Conservation (phyloP, 2,888 invertebrate species). For the Phortica magna region DNA sequence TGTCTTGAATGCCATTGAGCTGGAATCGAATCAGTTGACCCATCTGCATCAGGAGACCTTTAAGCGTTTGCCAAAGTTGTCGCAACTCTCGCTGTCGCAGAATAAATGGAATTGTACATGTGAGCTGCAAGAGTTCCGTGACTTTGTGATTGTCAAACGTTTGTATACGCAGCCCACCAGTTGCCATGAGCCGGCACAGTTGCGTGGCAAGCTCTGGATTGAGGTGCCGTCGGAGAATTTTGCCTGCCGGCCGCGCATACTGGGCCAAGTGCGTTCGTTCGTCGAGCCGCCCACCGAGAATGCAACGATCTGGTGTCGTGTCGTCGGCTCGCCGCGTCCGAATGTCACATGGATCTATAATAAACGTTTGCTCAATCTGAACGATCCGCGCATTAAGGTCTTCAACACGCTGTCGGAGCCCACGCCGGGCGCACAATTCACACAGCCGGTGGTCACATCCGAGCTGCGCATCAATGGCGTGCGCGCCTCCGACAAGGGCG, state of each 20-base stretch:
- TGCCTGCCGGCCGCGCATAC: conserved; percentile 88
- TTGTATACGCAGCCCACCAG: conserved; percentile 87
- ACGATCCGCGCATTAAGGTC: conserved; percentile 70
- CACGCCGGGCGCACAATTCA: conserved; percentile 42
- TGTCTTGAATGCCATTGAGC: conserved; percentile 83
- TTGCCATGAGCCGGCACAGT: conserved; percentile 84
- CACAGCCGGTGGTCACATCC: conserved; percentile 63
- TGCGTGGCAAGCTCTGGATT: conserved; percentile 86
- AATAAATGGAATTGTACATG: conserved; percentile 96
- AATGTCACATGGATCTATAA: conserved; percentile 84
- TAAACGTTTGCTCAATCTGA: conserved; percentile 70
- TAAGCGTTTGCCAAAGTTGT: conserved; percentile 82
- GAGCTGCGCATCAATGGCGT: conserved; percentile 84
- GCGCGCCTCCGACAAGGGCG: conserved; percentile 83
- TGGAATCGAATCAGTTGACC: conserved; percentile 87
- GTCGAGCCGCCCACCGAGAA: conserved; percentile 83
- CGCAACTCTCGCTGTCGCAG: conserved; percentile 86
- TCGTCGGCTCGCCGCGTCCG: conserved; percentile 83
- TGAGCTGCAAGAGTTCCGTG: conserved; percentile 86
- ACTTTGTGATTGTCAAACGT: conserved; percentile 86
- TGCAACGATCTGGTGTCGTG: conserved; percentile 85
- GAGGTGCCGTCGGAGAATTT: conserved; percentile 85
- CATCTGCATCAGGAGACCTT: conserved; percentile 84
- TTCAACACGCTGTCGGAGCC: conserved; percentile 70
- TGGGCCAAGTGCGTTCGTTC: conserved; percentile 78